phyloP scores from a whole-genome alignment of 2,113 vertebrate genomes.

The Notothenia coriiceps region DNA sequence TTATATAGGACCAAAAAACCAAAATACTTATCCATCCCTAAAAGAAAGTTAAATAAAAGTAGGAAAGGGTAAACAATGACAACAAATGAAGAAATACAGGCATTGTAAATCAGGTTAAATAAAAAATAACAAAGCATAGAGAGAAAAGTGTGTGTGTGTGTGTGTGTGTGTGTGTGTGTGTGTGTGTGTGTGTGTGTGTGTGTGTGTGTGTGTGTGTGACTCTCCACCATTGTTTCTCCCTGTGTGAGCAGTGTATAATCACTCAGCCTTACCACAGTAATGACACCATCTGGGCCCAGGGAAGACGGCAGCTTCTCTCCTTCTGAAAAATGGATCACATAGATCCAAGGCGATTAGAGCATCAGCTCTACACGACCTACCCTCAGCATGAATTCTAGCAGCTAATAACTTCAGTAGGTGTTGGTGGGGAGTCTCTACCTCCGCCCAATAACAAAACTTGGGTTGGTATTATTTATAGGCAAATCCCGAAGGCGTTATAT shows the following conservation, averaged over 20 bases:
- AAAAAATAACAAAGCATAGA: constrained; percentile 10
- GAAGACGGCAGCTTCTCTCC: constrained; percentile 78
- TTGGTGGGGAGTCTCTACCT: constrained; percentile 20
- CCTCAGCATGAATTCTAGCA: constrained; percentile 52
- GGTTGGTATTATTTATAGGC: background rate
- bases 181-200: constrained; percentile 17
- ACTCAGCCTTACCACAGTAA: constrained; percentile 85
- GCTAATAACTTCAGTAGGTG: constrained; percentile 56
- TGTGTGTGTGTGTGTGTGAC: constrained; percentile 36
- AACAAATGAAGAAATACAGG: background rate
- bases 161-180: constrained; percentile 13
- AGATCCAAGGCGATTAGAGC: constrained; percentile 82
- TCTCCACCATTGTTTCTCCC: constrained; percentile 78
- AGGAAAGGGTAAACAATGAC: background rate
- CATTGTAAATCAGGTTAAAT: constrained; percentile 20
- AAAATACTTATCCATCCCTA: background rate
- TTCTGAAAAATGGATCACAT: constrained; percentile 83
- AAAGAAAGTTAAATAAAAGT: constrained; percentile 12
- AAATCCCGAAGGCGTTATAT: background rate
- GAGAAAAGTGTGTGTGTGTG: constrained; percentile 14
- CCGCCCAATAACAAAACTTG: constrained; percentile 3
- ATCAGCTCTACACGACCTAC: constrained; percentile 74
- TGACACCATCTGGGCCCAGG: constrained; percentile 85
- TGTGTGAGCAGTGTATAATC: constrained; percentile 81
- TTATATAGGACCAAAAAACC: no score